Base-by-base conservation (phyloP, 2,888 invertebrate genomes). In the Papilio demoleus region DNA sequence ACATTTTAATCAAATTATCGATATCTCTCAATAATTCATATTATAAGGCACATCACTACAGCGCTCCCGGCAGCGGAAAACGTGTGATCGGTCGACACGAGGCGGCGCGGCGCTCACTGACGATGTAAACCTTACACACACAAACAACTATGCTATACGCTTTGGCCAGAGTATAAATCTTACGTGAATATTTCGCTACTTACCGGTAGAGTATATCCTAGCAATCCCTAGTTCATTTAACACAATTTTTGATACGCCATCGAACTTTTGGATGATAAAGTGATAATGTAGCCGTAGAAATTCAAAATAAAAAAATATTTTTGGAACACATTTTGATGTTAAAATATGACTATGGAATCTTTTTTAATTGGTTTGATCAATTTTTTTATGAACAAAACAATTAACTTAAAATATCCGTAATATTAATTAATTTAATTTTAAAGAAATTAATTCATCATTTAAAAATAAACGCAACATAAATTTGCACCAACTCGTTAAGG, bases 71-170 rank as follows among this genome's bases (percentile, higher is more conserved):
- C 73, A 68, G 74, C 76, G 69, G 69, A 60, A 69, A 69, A 65
- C 69, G 65, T 69, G 74, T 70, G 74, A 73, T 71, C 71, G 72
- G 66, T 70, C 74, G 73, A 73, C 74, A 74, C 71, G 74, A 72
- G 70, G 74, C 73, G 73, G 65, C 68, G n/a, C 65, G 65, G 65
- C 68, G 65, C 65, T 50, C 60, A 60, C 68, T 45, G 42, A 45
- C 19, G 42, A 53, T 53, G 24, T 50, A 24, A 53, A 24, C n/a
- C 14, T 24, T 4, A 9, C 8, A 4, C 53, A 27, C 53, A 53
- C 53, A 3, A 8, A 2, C 11, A 14, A 27, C 27, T 53, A 12
- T 8, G 24, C 14, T 6, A 50, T 14, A 50, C 12, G n/a, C n/a
- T n/a, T n/a, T n/a, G n/a, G n/a, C n/a, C n/a, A n/a, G n/a, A n/a